Evolutionary conservation across 1,140 invertebrate genomes (phyloP).

Genomic region (Plectrocnemia conspersa): DNA sequence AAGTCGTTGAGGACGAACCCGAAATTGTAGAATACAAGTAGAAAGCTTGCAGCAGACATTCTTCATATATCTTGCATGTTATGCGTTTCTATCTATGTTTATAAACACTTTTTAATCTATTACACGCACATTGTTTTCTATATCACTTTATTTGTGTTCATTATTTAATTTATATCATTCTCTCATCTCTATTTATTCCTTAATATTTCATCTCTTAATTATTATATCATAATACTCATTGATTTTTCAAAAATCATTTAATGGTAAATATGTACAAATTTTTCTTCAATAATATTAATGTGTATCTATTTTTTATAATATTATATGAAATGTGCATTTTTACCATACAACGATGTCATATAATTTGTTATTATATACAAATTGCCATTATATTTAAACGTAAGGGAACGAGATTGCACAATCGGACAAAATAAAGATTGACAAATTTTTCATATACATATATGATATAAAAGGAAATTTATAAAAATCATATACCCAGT

Average conservation of each 20-base stretch:
- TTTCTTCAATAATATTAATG: constrained; percentile 10
- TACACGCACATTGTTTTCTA: background rate
- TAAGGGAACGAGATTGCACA: no score
- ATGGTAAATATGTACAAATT: constrained; percentile 14
- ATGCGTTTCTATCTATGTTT: no score
- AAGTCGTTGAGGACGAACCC: constrained; percentile 32
- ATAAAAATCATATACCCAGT: no score
- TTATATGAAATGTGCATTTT: constrained; percentile 20
- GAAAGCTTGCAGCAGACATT: constrained; percentile 19
- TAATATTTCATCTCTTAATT: constrained; percentile 18
- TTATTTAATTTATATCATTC: background rate
- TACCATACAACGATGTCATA: no score
- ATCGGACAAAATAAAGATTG: no score
- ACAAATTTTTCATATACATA: no score
- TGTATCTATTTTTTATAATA: constrained; percentile 15
- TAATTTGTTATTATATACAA: no score
- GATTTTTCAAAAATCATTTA: constrained; percentile 14
- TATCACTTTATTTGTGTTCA: background rate
- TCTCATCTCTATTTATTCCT: constrained; percentile 14
- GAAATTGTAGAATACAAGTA: constrained; percentile 34
- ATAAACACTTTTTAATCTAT: no score
- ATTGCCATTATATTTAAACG: no score
- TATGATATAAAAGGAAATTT: no score
- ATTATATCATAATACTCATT: constrained; percentile 12
- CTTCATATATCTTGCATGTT: constrained; percentile 15